Conservation (phyloP, 35 echinoderm and acorn worm genomes). For the Holothuria glaberrima region DNA sequence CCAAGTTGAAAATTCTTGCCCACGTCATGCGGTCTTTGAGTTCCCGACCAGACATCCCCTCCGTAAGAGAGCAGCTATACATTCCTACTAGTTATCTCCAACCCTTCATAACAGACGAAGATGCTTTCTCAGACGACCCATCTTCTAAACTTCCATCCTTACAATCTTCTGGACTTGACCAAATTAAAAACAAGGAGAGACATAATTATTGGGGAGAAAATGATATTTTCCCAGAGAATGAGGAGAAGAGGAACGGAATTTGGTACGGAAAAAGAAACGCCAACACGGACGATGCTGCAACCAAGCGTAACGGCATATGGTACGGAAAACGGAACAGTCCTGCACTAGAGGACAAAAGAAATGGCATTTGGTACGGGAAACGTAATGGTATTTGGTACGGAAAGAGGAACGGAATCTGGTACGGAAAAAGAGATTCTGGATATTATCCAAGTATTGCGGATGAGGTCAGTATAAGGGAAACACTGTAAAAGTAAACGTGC, state of each 20-base stretch:
- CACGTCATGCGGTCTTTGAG: slow-evolving; percentile 35
- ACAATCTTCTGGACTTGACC: slow-evolving; percentile 39
- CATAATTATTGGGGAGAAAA: slow-evolving; percentile 15
- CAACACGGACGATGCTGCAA: neutral
- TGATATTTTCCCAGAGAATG: neutral
- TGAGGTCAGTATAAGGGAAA: slow-evolving; percentile 10
- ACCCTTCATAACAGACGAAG: slow-evolving; percentile 27
- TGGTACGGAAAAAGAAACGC: slow-evolving; percentile 46
- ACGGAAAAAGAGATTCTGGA: slow-evolving; percentile 29
- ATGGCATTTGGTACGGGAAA: slow-evolving; percentile 56
- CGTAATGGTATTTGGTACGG: slow-evolving; percentile 58
- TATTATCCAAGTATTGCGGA: slow-evolving; percentile 10
- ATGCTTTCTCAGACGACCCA: slow-evolving; percentile 5
- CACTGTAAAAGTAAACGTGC: too few species aligned
- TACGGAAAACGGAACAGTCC: slow-evolving; percentile 39
- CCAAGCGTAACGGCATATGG: slow-evolving; percentile 49
- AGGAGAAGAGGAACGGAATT: slow-evolving; percentile 41
- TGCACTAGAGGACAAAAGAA: slow-evolving; percentile 18
- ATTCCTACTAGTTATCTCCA: slow-evolving; percentile 38
- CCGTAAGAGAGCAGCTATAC: slow-evolving; percentile 17
- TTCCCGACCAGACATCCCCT: slow-evolving; percentile 12
- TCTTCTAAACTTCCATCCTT: slow-evolving; percentile 52
- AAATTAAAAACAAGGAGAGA: slow-evolving; percentile 8
- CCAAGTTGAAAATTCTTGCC: slow-evolving; percentile 42
- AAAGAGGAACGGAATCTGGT: slow-evolving; percentile 53